These are phyloP conservation scores for Muntiacus reevesi DNA, from an alignment of 2,113 vertebrate species.

Conservation along the genomic window DNA sequence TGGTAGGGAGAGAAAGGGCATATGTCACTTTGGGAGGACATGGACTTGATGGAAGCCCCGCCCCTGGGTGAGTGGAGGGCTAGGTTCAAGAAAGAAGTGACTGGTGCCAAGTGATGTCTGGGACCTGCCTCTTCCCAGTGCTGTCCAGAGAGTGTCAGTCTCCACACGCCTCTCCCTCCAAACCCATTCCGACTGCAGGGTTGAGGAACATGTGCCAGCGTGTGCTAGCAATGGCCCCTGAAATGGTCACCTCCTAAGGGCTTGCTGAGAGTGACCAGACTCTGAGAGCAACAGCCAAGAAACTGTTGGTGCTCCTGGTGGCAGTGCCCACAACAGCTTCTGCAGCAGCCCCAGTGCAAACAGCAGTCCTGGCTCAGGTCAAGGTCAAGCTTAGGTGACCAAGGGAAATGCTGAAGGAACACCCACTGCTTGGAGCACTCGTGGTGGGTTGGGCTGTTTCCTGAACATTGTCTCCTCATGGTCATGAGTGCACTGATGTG, in stretches of 20 bases:
- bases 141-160: background rate
- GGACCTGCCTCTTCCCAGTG: background rate
- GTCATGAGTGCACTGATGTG: background rate
- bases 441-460: background rate
- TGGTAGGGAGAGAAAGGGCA: background rate
- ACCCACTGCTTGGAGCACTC: background rate
- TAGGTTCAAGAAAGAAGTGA: background rate
- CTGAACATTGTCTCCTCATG: background rate
- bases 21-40: background rate
- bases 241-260: background rate
- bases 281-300: rapidly evolving
- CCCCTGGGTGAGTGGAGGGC: background rate
- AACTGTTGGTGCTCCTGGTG: background rate
- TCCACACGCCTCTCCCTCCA: rapidly evolving
- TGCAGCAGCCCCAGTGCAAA: background rate
- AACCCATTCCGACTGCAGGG: background rate
- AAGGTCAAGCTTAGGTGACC: background rate
- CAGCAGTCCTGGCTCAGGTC: background rate
- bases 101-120: background rate
- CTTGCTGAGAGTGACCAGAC: background rate
- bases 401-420: background rate
- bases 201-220: rapidly evolving
- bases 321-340: too few relatives aligned
- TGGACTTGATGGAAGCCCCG: background rate
- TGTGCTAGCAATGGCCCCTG: background rate